These are phyloP conservation scores for Antedon mediterranea DNA, from an alignment of 53 echinoderm and acorn worm genomes.

Conservation along the genomic window DNA sequence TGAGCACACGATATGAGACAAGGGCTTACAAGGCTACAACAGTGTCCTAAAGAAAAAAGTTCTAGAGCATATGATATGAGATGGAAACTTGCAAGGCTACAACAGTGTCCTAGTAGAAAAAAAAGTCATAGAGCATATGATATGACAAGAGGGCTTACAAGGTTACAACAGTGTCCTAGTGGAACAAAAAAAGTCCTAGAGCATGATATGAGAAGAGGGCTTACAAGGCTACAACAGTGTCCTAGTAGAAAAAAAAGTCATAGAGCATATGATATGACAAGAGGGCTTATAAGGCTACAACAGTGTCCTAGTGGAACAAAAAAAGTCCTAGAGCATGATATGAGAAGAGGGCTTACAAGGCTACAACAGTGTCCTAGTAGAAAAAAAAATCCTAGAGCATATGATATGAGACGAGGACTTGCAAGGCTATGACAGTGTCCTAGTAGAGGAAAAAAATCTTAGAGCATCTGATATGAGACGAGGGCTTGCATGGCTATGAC, in stretches of 20 bases:
- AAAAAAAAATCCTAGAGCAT: too few species aligned
- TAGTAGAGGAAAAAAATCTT: conserved; percentile 3
- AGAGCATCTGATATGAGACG: too few species aligned
- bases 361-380: too few species aligned
- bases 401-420: conserved; percentile 50
- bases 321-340: background rate
- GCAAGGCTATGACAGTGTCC: conserved; percentile 85
- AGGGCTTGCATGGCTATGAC: too few species aligned
- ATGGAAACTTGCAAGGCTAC: too few species aligned
- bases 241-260: conserved; percentile 20
- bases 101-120: too few species aligned
- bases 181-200: too few species aligned
- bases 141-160: too few species aligned
- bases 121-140: too few species aligned
- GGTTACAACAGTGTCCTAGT: too few species aligned
- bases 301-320: conserved; percentile 62
- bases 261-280: conserved; percentile 43
- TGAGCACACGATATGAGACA: conserved; percentile 36
- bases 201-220: conserved; percentile 51
- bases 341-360: too few species aligned
- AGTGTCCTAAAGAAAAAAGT: conserved; percentile 44
- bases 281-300: conserved; percentile 65
- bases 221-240: conserved; percentile 77
- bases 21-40: conserved; percentile 75
- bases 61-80: too few species aligned